These are phyloP conservation scores for Heliconius erato DNA, from an alignment of 2,888 invertebrate species.

Conservation along the genomic window DNA sequence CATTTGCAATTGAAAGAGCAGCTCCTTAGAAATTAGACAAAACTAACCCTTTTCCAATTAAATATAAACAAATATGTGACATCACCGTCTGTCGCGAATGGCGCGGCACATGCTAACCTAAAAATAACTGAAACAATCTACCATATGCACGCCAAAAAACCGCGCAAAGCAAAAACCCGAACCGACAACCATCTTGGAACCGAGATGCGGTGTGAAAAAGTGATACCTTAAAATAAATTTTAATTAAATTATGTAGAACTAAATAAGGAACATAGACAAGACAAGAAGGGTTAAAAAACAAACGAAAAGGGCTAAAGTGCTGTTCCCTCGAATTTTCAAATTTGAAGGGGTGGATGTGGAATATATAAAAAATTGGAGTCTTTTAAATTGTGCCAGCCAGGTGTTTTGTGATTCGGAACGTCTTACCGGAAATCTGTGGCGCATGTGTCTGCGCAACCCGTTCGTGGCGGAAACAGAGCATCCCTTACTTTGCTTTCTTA, in stretches of 20 bases:
- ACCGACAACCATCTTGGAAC: slow-evolving; percentile 65
- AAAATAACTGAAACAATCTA: slow-evolving; percentile 79
- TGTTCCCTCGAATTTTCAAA: slow-evolving; percentile 69
- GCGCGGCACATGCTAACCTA: slow-evolving; percentile 79
- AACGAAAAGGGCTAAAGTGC: slow-evolving; percentile 73
- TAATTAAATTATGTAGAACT: slow-evolving; percentile 52
- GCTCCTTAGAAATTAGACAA: slow-evolving; percentile 50
- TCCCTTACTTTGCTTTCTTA: slow-evolving; percentile 72
- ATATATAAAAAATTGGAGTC: slow-evolving; percentile 69
- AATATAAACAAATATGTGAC: slow-evolving; percentile 79
- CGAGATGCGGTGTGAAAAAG: slow-evolving; percentile 58
- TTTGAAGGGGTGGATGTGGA: slow-evolving; percentile 73
- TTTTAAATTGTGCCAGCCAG: slow-evolving; percentile 76
- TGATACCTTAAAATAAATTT: slow-evolving; percentile 64
- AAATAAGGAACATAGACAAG: slow-evolving; percentile 65
- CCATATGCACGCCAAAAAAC: slow-evolving; percentile 78
- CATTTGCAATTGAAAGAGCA: slow-evolving; percentile 56
- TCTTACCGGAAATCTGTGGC: slow-evolving; percentile 83
- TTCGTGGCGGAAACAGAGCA: slow-evolving; percentile 79
- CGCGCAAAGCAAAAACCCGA: slow-evolving; percentile 66
- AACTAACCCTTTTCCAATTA: slow-evolving; percentile 73
- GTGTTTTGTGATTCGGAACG: slow-evolving; percentile 74
- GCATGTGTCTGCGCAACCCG: slow-evolving; percentile 80
- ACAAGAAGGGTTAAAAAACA: slow-evolving; percentile 57
- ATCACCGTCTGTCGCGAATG: slow-evolving; percentile 81